phyloP scores from a whole-genome alignment of 1,140 invertebrate species.

The Rhyzopertha dominica region DNA sequence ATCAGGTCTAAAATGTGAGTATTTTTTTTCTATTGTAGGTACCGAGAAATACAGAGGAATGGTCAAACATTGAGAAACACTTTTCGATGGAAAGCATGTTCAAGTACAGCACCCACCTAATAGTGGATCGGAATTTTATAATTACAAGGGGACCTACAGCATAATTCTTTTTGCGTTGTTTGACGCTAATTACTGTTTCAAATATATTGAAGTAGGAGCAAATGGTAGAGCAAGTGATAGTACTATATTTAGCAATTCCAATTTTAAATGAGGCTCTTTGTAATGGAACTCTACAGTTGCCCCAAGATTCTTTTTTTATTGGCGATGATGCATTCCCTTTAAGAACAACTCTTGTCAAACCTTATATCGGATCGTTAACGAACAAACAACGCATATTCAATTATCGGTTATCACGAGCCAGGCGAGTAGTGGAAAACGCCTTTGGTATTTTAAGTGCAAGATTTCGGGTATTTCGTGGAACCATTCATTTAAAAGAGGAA shows the following conservation, averaged over 20 bases:
- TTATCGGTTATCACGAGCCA: conserved; percentile 40
- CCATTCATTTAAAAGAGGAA: too few species aligned
- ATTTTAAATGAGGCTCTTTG: too few species aligned
- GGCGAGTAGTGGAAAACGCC: conserved; percentile 31
- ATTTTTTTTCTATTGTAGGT: too few species aligned
- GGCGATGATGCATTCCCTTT: conserved; percentile 50
- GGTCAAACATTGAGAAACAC: too few species aligned
- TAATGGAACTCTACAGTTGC: too few species aligned
- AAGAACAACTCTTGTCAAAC: conserved; percentile 44
- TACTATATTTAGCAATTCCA: conserved; percentile 9
- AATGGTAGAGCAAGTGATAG: conserved; percentile 43
- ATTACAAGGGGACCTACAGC: too few species aligned
- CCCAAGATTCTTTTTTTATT: too few species aligned
- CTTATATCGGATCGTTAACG: conserved; percentile 40
- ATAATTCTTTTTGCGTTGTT: conserved; percentile 45
- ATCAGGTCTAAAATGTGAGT: too few species aligned
- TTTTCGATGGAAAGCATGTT: too few species aligned
- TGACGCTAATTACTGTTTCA: conserved; percentile 44
- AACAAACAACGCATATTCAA: conserved; percentile 42
- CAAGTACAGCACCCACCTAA: too few species aligned
- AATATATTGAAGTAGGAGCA: conserved; percentile 43
- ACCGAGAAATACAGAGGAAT: too few species aligned
- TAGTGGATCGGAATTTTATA: too few species aligned
- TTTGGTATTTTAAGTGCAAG: conserved; percentile 28
- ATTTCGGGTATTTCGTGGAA: conserved; percentile 7